Base-by-base conservation (phyloP, 37 sponge, comb jelly and placozoan species). In the Halichondria panicea region DNA sequence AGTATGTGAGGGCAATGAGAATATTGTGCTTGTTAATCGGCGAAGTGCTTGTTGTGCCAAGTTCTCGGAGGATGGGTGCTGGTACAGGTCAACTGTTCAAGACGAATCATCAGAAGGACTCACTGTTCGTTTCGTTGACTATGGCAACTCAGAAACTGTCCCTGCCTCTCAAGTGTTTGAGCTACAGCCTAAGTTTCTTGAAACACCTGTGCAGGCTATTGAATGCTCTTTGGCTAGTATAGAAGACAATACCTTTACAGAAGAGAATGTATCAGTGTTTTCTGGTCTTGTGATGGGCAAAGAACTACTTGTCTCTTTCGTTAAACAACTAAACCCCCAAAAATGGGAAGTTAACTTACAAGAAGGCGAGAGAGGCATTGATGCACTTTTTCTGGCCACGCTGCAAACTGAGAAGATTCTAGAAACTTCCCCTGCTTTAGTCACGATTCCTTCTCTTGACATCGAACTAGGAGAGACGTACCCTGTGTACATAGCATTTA, bases 81-180 rank as follows among this genome's bases (percentile, higher is more conserved):
- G 81, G 81, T 89, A 89, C 56, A 40, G 89, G 24, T 79, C 59
- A 3, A 24, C 55, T 30, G 50, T 88, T 3, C n/a, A 64, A 19
- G 15, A 32, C 1, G 53, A 55, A 1, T 30, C 24, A 21, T 27
- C 64, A 35, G 36, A 43, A 62, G 64, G 59, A 54, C 19, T 62
- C 12, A 21, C 57, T 2, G 55, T 74, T 39, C 30, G 41, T 33
- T 84, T 76, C 42, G 55, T 88, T 1, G 89, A 88, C 75, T 90
- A 85, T 56, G 91, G 91, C 9, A 89, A 89, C 75, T 40, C 52
- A 1, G 90, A 89, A 45, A 18, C 37, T 13, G 54, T 84, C 19
- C 11, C 56, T 0, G 30, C 73, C 0, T 53, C 28, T 45, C 57
- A 67, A 21, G 63, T 88, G 3, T 27, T 34, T 11, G 59, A 45